Percentiles rank a stretch among this genome's conserved stretches.
Conservation (phyloP, 2,888 invertebrate genomes). For the Drosophila paranaensis region DNA sequence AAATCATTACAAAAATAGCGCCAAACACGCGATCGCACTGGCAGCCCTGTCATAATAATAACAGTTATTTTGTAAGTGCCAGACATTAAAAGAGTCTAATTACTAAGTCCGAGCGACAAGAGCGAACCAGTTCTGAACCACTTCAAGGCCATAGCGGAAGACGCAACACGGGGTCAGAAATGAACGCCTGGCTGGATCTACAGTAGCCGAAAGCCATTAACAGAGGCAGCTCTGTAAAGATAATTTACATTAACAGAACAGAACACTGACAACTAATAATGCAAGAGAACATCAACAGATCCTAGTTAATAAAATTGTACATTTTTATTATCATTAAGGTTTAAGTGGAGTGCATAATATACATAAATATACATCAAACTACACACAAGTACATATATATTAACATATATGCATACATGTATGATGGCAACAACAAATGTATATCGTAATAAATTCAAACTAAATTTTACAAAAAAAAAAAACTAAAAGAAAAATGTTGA, state of each 20-base stretch:
- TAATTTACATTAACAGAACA: slow-evolving; percentile 13
- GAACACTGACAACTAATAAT: slow-evolving; percentile 34
- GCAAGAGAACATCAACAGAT: slow-evolving; percentile 56
- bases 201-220: slow-evolving; percentile 36
- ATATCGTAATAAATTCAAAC: slow-evolving; percentile 76
- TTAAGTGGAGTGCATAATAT: slow-evolving; percentile 69
- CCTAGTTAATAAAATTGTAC: slow-evolving; percentile 79
- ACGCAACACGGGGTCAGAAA: not conserved
- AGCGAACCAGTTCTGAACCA: slow-evolving; percentile 24
- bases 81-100: slow-evolving; percentile 46
- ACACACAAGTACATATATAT: slow-evolving; percentile 30
- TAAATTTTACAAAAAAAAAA: slow-evolving; percentile 67
- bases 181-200: slow-evolving; percentile 5
- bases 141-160: slow-evolving; percentile 38
- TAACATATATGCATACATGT: slow-evolving; percentile 27
- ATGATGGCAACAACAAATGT: slow-evolving; percentile 58
- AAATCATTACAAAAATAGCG: slow-evolving; percentile 49
- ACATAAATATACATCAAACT: slow-evolving; percentile 42
- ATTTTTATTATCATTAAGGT: slow-evolving; percentile 76
- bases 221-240: slow-evolving; percentile 25
- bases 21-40: slow-evolving; percentile 43
- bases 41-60: slow-evolving; percentile 56
- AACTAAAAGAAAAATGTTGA: not conserved
- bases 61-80: slow-evolving; percentile 55
- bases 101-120: slow-evolving; percentile 23